Base-by-base conservation (phyloP, 2,888 invertebrate genomes). In the Nysson spinosus region DNA sequence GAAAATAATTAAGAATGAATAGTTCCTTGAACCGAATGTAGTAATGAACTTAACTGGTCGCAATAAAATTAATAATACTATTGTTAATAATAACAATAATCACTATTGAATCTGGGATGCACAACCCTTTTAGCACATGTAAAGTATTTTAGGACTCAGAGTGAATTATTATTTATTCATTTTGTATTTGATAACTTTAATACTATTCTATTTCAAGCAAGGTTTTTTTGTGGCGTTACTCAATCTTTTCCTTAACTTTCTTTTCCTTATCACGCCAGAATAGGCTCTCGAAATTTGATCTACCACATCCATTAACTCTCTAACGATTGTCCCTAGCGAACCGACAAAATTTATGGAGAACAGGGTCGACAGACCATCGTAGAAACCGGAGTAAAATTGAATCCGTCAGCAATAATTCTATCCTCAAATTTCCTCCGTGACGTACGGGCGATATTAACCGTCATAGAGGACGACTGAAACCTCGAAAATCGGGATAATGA, bases 261-360 rank as follows among this genome's bases (percentile, higher is more conserved):
- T 24, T 24, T n/a, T n/a, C n/a, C n/a, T n/a, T n/a, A n/a, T n/a
- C n/a, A n/a, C n/a, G n/a, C n/a, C n/a, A n/a, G n/a, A n/a, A n/a
- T n/a, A n/a, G n/a, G n/a, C n/a, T 35, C 28, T 30, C 32, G 42
- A 60, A 71, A 72, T 63, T 68, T 49, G 58, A 72, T 57, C 35
- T 39, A 40, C 47, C 30, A 26, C 17, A 22, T 14, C 57, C 20
- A 57, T 57, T 61, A 70, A 65, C 50, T 58, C 51, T 22, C 66
- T 54, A 70, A 72, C 72, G 69, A 72, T 49, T 56, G 50, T 68
- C 52, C 72, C 60, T 42, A 19, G 61, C 44, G 61, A 28, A 54
- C 17, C 24, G 7, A 9, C 12, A 40, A 26, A 66, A 72, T 71
- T 71, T 71, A 71, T 60, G 66, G 44, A 37, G 30, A 26, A 16